These are phyloP conservation scores for Tetragonula clypearis DNA, from an alignment of 1,140 invertebrate species.

Conservation along the genomic window DNA sequence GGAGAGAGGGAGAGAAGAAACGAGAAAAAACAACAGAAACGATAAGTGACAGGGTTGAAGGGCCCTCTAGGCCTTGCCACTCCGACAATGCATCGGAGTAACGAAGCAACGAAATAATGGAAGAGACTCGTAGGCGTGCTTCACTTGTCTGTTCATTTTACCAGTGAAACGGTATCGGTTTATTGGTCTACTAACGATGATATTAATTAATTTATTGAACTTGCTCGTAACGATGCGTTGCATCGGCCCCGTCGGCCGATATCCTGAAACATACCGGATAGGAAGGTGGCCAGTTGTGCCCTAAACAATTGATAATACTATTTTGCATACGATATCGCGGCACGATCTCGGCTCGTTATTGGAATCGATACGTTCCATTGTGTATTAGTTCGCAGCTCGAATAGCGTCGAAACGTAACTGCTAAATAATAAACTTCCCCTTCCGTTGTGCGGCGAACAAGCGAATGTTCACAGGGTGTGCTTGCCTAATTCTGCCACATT, in stretches of 20 bases:
- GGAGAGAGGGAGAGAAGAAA: too few relatives aligned
- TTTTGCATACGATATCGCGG: conserved; percentile 56
- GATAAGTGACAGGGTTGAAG: background rate
- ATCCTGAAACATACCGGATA: conserved; percentile 45
- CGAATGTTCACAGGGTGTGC: background rate
- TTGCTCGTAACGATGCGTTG: conserved; percentile 27
- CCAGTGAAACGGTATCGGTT: conserved; percentile 45
- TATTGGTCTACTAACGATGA: conserved; percentile 55
- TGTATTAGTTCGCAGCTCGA: conserved; percentile 51
- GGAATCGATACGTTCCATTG: conserved; percentile 70
- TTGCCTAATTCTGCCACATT: too few relatives aligned
- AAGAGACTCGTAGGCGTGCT: conserved; percentile 8
- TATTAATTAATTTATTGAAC: conserved; percentile 62
- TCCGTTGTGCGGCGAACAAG: background rate
- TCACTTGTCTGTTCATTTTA: background rate
- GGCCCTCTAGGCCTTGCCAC: background rate
- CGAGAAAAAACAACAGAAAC: background rate
- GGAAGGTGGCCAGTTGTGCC: conserved; percentile 53
- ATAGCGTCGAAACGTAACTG: background rate
- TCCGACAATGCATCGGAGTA: conserved; percentile 22
- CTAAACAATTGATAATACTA: conserved; percentile 68
- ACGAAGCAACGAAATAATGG: conserved; percentile 42
- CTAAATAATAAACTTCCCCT: background rate
- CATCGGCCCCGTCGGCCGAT: conserved; percentile 49
- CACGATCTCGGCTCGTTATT: conserved; percentile 63